These are phyloP conservation scores for Pterostichus niger DNA, from an alignment of 2,888 invertebrate genomes.

Conservation along the genomic window DNA sequence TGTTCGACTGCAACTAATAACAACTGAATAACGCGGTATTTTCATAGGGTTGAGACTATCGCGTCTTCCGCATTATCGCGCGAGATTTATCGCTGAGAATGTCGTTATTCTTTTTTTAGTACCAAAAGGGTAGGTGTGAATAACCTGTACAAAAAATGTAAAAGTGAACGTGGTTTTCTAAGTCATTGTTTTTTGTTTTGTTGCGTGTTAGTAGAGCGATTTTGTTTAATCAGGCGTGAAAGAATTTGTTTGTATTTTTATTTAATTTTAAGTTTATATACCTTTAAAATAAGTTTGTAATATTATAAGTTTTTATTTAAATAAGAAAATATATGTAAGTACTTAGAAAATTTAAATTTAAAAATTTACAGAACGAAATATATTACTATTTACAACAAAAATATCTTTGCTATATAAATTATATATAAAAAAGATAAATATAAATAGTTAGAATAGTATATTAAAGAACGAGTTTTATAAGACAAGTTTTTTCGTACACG, in stretches of 20 bases:
- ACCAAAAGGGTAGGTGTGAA: conserved; percentile 57
- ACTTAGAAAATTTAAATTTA: too few relatives aligned
- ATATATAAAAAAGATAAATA: too few relatives aligned
- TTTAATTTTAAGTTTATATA: not conserved
- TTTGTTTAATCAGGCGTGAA: conserved; percentile 18
- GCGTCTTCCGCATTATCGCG: conserved; percentile 53
- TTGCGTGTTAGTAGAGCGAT: not conserved
- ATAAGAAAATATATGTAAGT: too few relatives aligned
- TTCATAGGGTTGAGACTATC: conserved; percentile 11
- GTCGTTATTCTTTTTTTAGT: conserved; percentile 38
- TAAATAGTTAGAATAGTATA: too few relatives aligned
- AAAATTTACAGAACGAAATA: too few relatives aligned
- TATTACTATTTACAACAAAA: too few relatives aligned
- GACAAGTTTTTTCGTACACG: too few relatives aligned
- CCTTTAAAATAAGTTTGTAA: too few relatives aligned
- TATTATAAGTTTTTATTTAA: too few relatives aligned
- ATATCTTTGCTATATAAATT: too few relatives aligned
- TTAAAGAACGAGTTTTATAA: too few relatives aligned
- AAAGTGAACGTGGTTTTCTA: conserved; percentile 41
- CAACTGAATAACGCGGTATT: conserved; percentile 16
- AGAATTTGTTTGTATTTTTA: conserved; percentile 20
- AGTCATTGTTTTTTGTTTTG: conserved; percentile 17
- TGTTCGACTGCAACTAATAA: conserved; percentile 16
- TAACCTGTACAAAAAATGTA: conserved; percentile 43
- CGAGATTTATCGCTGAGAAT: conserved; percentile 48